Evolutionary conservation across 2,797 vertebrate species (phyloP), one percentile per base, ranked within the genome.

Genomic region (Margarornis squamiger): DNA sequence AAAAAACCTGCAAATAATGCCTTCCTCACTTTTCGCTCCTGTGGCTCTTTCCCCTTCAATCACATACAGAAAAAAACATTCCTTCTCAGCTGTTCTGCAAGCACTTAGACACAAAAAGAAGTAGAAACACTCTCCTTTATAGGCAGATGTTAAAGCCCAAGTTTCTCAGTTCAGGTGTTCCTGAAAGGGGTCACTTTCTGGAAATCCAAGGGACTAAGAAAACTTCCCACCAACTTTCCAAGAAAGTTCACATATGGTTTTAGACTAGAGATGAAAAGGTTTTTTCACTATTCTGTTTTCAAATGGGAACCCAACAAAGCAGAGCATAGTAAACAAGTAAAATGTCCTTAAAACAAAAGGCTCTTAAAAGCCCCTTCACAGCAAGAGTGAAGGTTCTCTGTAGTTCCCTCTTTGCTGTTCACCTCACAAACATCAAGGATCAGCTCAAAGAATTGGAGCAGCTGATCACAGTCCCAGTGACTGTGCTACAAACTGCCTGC

Each of bases 371-470:
- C 4, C 10, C 45, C 34, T 65, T 63, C 3, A 9, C 15, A 71
- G 41, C 32, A 90, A 68, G 23, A 92, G 16, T 17, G 29, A 75
- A 59, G 23, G 15, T 41, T 86, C 77, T n/a, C 20, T 18, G 27
- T 8, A 43, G 48, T 70, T 72, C 36, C 12, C 2, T 9, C 8
- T 51, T 93, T 77, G 67, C 59, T 58, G 17, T 18, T 19, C 43
- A 26, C 24, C 73, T 88, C 77, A 75, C 70, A 81, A 82, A 68
- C 21, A 75, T 3, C 7, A 77, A 34, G 45, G 29, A 38, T 52
- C 49, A 72, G 13, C 38, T 32, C 0, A 0, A 51, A 30, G 36
- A 14, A 30, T 51, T 71, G 57, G 71, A 77, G 52, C 0, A 7
- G 30, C 30, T 38, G 48, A 39, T 59, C 39, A 55, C 15, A 59